A percentile compares a stretch with the other conserved stretches of the same genome.
phyloP scores from a whole-genome alignment of 2,888 invertebrate species.

The Hecatera dysodea region DNA sequence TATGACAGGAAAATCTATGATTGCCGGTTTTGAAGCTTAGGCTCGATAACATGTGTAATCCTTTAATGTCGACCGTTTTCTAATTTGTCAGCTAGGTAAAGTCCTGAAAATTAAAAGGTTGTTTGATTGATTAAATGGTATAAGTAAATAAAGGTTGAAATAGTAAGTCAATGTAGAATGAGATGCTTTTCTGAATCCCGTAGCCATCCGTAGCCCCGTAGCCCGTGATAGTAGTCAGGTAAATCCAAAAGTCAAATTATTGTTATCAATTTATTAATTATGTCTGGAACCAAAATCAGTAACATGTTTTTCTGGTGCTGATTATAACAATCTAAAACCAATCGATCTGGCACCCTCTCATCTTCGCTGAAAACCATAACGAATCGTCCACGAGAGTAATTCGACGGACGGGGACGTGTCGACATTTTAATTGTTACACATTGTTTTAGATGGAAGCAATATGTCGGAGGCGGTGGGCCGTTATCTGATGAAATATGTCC shows the following conservation, averaged over 20 bases:
- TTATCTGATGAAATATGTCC: constrained; percentile 91
- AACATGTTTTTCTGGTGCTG: background rate
- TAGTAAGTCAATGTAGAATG: background rate
- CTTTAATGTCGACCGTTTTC: background rate
- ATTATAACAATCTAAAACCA: constrained; percentile 5
- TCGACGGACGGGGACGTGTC: constrained; percentile 73
- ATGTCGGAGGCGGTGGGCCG: constrained; percentile 86
- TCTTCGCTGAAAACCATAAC: constrained; percentile 78
- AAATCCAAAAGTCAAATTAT: background rate
- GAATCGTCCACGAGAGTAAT: constrained; percentile 76
- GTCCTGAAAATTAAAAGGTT: background rate
- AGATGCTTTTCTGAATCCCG: background rate
- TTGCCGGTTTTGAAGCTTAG: background rate
- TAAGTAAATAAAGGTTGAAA: background rate
- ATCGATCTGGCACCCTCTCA: constrained; percentile 37
- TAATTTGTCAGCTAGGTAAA: too few relatives aligned
- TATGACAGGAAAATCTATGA: background rate
- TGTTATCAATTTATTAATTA: background rate
- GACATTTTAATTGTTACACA: constrained; percentile 86
- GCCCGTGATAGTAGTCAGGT: too few relatives aligned
- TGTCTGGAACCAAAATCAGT: background rate
- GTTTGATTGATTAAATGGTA: background rate
- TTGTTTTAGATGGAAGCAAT: constrained; percentile 88
- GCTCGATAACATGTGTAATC: background rate
- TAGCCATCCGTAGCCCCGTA: too few relatives aligned